Conservation (phyloP, 2,888 invertebrate species). For the Lydus trimaculatus region DNA sequence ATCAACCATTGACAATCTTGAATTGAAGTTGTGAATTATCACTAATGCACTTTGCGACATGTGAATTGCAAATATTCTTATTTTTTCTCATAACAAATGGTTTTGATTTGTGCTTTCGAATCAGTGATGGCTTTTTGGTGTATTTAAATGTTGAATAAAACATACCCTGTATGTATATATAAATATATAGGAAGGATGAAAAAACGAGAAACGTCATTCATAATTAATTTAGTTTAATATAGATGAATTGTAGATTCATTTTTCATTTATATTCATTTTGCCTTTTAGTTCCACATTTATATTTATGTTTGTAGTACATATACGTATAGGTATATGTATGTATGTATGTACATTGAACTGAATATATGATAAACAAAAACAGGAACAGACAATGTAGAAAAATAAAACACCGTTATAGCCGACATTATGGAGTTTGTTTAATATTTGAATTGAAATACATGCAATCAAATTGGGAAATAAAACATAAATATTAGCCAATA, state of each 20-base stretch:
- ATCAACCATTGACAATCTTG: constrained; percentile 41
- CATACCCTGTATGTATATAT: neutral
- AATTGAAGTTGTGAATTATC: constrained; percentile 46
- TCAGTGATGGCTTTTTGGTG: constrained; percentile 48
- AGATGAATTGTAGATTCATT: constrained; percentile 20
- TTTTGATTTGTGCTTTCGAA: constrained; percentile 41
- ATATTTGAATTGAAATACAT: constrained; percentile 1
- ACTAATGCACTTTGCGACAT: constrained; percentile 50
- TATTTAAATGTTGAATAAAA: constrained; percentile 31
- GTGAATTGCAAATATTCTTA: constrained; percentile 46
- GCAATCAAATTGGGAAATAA: constrained; percentile 14
- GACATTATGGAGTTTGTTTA: neutral
- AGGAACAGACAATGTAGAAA: neutral
- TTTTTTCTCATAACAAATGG: constrained; percentile 27
- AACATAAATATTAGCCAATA: constrained; percentile 19
- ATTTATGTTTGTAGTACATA: too few species aligned
- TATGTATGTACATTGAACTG: neutral
- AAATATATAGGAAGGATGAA: neutral
- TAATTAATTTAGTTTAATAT: constrained; percentile 22
- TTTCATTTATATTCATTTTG: neutral
- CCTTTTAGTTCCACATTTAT: neutral
- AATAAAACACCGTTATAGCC: neutral
- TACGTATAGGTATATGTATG: neutral
- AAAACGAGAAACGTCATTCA: neutral
- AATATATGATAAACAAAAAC: neutral